Conservation (phyloP, 2,888 invertebrate species). For the Agrotis clavis region DNA sequence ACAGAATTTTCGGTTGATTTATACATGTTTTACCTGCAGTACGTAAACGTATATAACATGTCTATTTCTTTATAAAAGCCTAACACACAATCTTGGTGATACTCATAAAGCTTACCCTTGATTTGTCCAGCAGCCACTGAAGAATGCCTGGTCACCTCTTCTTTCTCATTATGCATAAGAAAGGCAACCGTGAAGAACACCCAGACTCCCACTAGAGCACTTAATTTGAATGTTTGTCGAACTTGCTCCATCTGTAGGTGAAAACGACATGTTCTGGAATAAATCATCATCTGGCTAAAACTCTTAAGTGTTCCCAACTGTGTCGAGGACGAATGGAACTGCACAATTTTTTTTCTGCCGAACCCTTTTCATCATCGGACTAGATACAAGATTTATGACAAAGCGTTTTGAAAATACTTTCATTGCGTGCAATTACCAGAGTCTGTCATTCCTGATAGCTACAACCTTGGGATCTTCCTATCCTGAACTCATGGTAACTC, state of each 20-base stretch:
- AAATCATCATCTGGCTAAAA: background rate
- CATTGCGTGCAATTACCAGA: too few relatives aligned
- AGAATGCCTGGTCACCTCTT: constrained; percentile 91
- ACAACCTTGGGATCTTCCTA: too few relatives aligned
- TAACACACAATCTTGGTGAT: background rate
- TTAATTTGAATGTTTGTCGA: constrained; percentile 88
- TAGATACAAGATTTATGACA: too few relatives aligned
- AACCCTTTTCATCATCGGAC: too few relatives aligned
- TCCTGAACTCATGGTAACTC: too few relatives aligned
- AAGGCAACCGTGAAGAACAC: constrained; percentile 93
- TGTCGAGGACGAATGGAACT: too few relatives aligned
- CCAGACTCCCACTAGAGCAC: constrained; percentile 92
- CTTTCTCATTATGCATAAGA: constrained; percentile 93
- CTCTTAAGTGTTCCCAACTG: background rate
- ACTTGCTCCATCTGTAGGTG: constrained; percentile 74
- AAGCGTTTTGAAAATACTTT: background rate
- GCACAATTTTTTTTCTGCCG: too few relatives aligned
- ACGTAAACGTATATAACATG: too few relatives aligned
- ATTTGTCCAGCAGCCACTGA: constrained; percentile 90
- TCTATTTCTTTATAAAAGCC: too few relatives aligned
- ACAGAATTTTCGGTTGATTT: too few relatives aligned
- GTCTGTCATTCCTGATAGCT: too few relatives aligned
- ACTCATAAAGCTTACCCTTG: constrained; percentile 78
- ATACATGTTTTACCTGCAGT: too few relatives aligned
- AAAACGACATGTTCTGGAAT: background rate